phyloP scores from a whole-genome alignment of 2,888 invertebrate genomes.

The Sinhomidia bicolor region DNA sequence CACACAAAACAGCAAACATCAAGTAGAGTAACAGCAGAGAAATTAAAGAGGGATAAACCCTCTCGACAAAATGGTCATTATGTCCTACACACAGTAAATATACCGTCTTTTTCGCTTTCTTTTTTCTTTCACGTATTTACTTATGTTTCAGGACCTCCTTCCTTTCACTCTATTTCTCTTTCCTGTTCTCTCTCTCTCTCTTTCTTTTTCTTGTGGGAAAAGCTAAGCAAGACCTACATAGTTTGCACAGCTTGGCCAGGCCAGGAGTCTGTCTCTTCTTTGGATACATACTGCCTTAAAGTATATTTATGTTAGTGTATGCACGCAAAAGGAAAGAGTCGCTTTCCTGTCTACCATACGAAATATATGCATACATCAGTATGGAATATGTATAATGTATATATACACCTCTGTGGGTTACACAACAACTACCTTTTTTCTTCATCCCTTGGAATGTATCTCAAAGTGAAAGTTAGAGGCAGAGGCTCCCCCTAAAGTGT shows the following conservation, averaged over 20 bases:
- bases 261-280: slow-evolving; percentile 16
- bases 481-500: neutral
- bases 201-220: slow-evolving; percentile 24
- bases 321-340: slow-evolving; percentile 63
- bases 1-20: slow-evolving; percentile 28
- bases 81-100: slow-evolving; percentile 55
- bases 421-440: too few relatives aligned
- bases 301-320: slow-evolving; percentile 49
- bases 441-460: too few relatives aligned
- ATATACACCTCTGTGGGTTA: too few relatives aligned
- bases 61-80: slow-evolving; percentile 65
- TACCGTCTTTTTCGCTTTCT: slow-evolving; percentile 37
- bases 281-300: slow-evolving; percentile 38
- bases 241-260: slow-evolving; percentile 24
- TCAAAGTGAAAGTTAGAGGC: neutral
- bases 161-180: slow-evolving; percentile 41
- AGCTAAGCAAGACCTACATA: slow-evolving; percentile 31
- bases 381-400: neutral
- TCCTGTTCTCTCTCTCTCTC: neutral
- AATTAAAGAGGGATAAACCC: slow-evolving; percentile 66
- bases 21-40: slow-evolving; percentile 53
- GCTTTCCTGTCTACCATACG: slow-evolving; percentile 37
- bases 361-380: neutral
- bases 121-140: slow-evolving; percentile 15
- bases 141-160: slow-evolving; percentile 39